These are phyloP conservation scores for Paracentrotus lividus DNA, from an alignment of 53 echinoderm and acorn worm species.

Conservation along the genomic window DNA sequence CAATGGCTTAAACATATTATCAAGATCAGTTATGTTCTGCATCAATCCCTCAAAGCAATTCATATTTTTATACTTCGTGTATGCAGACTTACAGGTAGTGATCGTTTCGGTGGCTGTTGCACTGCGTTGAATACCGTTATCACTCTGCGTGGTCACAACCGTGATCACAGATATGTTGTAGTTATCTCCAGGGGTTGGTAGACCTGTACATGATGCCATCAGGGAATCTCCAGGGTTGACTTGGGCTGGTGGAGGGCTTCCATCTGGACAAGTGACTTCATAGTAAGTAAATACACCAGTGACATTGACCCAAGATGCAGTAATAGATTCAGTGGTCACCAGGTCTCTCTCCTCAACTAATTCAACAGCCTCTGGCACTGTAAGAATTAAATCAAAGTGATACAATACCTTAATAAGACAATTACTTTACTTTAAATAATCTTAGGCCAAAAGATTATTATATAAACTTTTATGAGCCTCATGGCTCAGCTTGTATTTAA, in stretches of 20 bases:
- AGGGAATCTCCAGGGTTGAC: neutral
- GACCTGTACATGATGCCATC: neutral
- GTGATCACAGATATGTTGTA: neutral
- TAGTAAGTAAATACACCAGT: neutral
- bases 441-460: too few species aligned
- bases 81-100: neutral
- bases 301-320: neutral
- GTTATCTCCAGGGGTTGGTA: constrained; percentile 18
- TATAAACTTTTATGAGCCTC: too few species aligned
- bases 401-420: too few species aligned
- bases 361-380: neutral
- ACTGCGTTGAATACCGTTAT: neutral
- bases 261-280: neutral
- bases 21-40: too few species aligned
- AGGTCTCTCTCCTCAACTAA: neutral
- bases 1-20: too few species aligned
- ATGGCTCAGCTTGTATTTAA: too few species aligned
- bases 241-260: neutral
- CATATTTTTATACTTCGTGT: too few species aligned
- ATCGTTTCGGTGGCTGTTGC: neutral
- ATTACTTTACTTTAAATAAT: too few species aligned
- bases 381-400: too few species aligned
- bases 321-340: neutral
- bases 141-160: neutral
- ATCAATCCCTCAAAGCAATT: too few species aligned